phyloP scores from a whole-genome alignment of 2,888 invertebrate genomes.

The Acanthoscelides obtectus region DNA sequence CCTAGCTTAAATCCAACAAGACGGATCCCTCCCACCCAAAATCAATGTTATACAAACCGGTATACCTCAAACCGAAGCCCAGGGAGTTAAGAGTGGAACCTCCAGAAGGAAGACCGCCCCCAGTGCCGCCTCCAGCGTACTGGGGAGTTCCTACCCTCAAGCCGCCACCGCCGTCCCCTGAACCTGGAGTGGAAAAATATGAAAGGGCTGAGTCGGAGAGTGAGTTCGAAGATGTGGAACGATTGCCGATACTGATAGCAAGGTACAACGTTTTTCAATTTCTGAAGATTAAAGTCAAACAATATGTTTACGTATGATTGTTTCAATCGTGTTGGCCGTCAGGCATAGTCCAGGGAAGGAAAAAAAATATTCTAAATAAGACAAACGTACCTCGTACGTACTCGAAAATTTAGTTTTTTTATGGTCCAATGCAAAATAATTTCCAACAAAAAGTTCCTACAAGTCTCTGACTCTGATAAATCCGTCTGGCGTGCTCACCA shows the following conservation, averaged over 20 bases:
- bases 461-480: too few species aligned
- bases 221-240: conserved; percentile 21
- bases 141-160: conserved; percentile 16
- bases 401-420: too few species aligned
- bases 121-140: conserved; percentile 21
- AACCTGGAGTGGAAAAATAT: conserved; percentile 10
- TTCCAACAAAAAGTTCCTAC: too few species aligned
- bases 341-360: too few species aligned
- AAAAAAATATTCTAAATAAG: too few species aligned
- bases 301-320: too few species aligned
- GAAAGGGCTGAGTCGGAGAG: not conserved
- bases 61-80: conserved; percentile 30
- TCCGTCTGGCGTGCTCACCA: too few species aligned
- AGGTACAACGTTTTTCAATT: too few species aligned
- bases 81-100: conserved; percentile 35
- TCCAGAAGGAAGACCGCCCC: conserved; percentile 30
- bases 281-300: too few species aligned
- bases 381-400: too few species aligned
- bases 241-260: conserved; percentile 36
- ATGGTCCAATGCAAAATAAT: too few species aligned
- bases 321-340: too few species aligned
- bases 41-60: conserved; percentile 36
- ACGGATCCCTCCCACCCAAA: conserved; percentile 20
- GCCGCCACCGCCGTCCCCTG: conserved; percentile 15
- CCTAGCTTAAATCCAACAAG: conserved; percentile 8